These are phyloP conservation scores for Parauchenoglanis punctatus DNA, from an alignment of 2,797 vertebrate genomes.

Conservation along the genomic window DNA sequence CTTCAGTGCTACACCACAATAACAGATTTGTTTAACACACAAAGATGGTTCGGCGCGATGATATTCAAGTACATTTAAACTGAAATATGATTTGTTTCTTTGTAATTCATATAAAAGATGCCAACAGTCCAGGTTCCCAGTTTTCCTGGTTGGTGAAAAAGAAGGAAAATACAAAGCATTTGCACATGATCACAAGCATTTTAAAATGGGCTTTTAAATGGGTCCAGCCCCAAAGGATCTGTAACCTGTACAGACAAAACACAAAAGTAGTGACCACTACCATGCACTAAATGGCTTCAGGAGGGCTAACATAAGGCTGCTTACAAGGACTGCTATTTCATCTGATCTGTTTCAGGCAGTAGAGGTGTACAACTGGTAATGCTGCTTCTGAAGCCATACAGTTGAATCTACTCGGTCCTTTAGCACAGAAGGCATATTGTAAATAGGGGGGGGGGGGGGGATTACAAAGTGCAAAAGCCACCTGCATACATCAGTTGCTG, in stretches of 20 bases:
- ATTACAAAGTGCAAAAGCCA: conserved; percentile 67
- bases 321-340: conserved; percentile 57
- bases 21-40: conserved; percentile 73
- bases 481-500: conserved; percentile 62
- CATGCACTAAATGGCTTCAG: conserved; percentile 66
- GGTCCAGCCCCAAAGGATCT: conserved; percentile 81
- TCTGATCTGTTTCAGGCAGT: conserved; percentile 66
- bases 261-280: conserved; percentile 60
- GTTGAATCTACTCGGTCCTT: conserved; percentile 57
- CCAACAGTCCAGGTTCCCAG: conserved; percentile 76
- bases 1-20: conserved; percentile 66
- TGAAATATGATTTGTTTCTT: conserved; percentile 54
- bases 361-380: conserved; percentile 61
- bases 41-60: conserved; percentile 70
- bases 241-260: conserved; percentile 78
- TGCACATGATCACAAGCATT: conserved; percentile 56
- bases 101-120: conserved; percentile 63
- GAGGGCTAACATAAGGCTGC: conserved; percentile 64
- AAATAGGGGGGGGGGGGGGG: conserved; percentile 40
- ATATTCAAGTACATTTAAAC: conserved; percentile 78
- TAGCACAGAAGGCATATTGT: conserved; percentile 65
- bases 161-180: conserved; percentile 62
- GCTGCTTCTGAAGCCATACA: conserved; percentile 68
- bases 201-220: conserved; percentile 71
- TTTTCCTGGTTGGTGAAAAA: conserved; percentile 62